Conservation (phyloP, 2,888 invertebrate genomes). For the Spodoptera exigua region DNA sequence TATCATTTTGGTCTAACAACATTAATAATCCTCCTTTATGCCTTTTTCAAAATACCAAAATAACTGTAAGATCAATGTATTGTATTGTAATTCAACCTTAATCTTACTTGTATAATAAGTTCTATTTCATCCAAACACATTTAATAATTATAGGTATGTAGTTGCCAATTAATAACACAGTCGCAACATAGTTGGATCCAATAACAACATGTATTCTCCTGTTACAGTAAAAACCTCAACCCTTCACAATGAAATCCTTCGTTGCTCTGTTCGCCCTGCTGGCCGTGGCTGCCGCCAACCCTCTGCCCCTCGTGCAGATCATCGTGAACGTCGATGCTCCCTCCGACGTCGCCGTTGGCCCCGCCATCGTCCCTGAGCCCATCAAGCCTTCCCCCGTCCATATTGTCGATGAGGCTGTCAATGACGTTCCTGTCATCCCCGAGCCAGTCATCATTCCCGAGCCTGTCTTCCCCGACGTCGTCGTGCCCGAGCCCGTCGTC, state of each 20-base stretch:
- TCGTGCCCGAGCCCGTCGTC: slow-evolving; percentile 25
- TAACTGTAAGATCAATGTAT: no score
- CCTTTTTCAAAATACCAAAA: no score
- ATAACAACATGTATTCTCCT: slow-evolving; percentile 1
- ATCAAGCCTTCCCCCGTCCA: slow-evolving; percentile 18
- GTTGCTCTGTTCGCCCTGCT: slow-evolving; percentile 67
- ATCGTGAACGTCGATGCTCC: slow-evolving; percentile 71
- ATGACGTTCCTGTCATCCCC: slow-evolving; percentile 23
- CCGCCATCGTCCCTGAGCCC: slow-evolving; percentile 37
- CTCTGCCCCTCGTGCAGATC: slow-evolving; percentile 71
- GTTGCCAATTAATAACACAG: not conserved
- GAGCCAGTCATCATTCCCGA: slow-evolving; percentile 36
- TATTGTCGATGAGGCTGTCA: slow-evolving; percentile 22
- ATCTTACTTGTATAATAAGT: no score
- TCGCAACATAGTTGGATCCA: not conserved
- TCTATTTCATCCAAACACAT: no score
- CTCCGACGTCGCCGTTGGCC: slow-evolving; percentile 29
- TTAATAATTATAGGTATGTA: no score
- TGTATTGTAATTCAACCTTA: no score
- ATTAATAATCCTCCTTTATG: no score
- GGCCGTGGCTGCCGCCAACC: slow-evolving; percentile 70
- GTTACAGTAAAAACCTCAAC: slow-evolving; percentile 42
- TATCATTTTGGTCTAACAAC: no score
- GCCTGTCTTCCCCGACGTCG: slow-evolving; percentile 31
- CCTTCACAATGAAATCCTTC: slow-evolving; percentile 68